phyloP scores from a whole-genome alignment of 2,888 invertebrate genomes.

The Leptura quadrifasciata region DNA sequence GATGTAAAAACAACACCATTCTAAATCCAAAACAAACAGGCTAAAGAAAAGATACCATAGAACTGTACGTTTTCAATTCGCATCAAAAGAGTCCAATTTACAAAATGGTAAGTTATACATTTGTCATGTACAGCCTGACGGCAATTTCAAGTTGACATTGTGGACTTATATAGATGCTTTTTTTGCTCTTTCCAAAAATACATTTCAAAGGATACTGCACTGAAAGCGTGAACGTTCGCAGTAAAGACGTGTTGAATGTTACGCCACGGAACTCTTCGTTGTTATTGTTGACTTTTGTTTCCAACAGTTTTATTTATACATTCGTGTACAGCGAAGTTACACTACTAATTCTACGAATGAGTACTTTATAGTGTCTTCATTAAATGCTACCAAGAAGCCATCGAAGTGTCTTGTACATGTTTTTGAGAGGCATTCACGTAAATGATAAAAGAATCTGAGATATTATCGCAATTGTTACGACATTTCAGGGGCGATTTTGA shows the following conservation, averaged over 20 bases:
- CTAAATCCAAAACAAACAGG: slow-evolving; percentile 36
- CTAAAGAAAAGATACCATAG: slow-evolving; percentile 30
- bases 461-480: not conserved
- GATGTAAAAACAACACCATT: slow-evolving; percentile 28
- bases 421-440: not conserved
- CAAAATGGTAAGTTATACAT: slow-evolving; percentile 30
- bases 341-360: slow-evolving; percentile 24
- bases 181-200: slow-evolving; percentile 43
- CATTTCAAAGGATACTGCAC: slow-evolving; percentile 46
- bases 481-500: not conserved
- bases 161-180: slow-evolving; percentile 31
- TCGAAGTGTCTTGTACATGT: not conserved
- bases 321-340: slow-evolving; percentile 17
- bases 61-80: slow-evolving; percentile 25
- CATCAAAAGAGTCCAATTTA: slow-evolving; percentile 33
- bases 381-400: slow-evolving; percentile 13
- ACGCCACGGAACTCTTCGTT: slow-evolving; percentile 34
- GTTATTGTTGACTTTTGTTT: slow-evolving; percentile 39
- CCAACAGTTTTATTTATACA: slow-evolving; percentile 38
- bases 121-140: slow-evolving; percentile 35
- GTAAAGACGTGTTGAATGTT: slow-evolving; percentile 43
- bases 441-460: not conserved
- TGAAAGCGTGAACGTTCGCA: slow-evolving; percentile 42
- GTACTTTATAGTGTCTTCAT: slow-evolving; percentile 28
- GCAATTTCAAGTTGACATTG: slow-evolving; percentile 34